phyloP scores from a whole-genome alignment of 2,113 vertebrate species.

The Noturus placidus region DNA sequence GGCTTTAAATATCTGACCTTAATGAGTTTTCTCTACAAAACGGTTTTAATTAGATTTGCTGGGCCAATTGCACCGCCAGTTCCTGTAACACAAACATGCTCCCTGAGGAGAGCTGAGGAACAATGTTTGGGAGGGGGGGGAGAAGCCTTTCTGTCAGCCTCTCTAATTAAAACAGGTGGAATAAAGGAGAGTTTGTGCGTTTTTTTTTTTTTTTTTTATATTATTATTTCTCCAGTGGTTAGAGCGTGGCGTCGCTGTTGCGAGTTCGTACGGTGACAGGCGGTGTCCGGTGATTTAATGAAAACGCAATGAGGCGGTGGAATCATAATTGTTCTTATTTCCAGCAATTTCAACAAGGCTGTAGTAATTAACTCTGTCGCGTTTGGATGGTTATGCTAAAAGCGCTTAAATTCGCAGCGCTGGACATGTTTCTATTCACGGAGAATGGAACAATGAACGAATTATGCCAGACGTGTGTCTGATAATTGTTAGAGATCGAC shows the following conservation, averaged over 20 bases:
- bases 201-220: too few species aligned
- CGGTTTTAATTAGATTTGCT: constrained; percentile 51
- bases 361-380: constrained; percentile 25
- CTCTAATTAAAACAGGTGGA: constrained; percentile 46
- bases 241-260: constrained; percentile 9
- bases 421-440: background rate
- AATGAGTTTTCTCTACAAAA: constrained; percentile 52
- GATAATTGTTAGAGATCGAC: background rate
- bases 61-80: constrained; percentile 20
- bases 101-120: constrained; percentile 17
- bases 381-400: constrained; percentile 23
- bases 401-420: background rate
- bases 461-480: background rate
- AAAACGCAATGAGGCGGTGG: constrained; percentile 35
- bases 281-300: constrained; percentile 24
- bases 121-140: background rate
- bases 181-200: constrained; percentile 4
- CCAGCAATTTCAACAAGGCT: background rate
- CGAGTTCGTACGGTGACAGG: background rate
- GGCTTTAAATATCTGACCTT: constrained; percentile 52
- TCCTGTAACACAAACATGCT: constrained; percentile 21
- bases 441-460: background rate
- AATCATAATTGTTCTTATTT: background rate
- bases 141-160: constrained; percentile 38
- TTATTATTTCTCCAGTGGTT: constrained; percentile 15